Evolutionary conservation across 2,888 invertebrate genomes (phyloP), one percentile per base, ranked within the genome.

Genomic region (Scaptomyza parva): DNA sequence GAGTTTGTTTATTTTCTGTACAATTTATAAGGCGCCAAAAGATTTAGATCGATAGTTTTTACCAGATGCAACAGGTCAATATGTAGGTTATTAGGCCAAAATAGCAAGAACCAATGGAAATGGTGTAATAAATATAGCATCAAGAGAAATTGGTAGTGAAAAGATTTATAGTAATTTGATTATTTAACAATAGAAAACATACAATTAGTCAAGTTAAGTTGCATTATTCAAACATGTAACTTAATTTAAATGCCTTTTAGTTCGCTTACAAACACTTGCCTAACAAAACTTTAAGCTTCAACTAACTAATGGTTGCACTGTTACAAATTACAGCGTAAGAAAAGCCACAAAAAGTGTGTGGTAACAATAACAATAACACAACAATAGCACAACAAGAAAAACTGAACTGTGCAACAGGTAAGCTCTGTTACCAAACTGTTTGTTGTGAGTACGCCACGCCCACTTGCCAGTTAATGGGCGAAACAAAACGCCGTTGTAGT

Each of bases 11-110:
- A 63, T 63, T 78, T 78, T 66, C 41, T 63, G 45, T 68, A 66
- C 70, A 60, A 64, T 78, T 82, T 70, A 55, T 55, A 48, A 65
- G 86, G 82, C 86, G 82, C 86, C 86, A 85, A 78, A 73, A 70
- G 73, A 85, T 86, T 64, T 74, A 54, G 50, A 70, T 76, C 65
- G 65, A 65, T 70, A 57, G 70, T 22, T 69, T 18, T 12, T 35
- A n/a, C n/a, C 35, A 51, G 45, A 55, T 69, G 51, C 35, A 41
- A 18, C 48, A 33, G 64, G 28, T 53, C 28, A n/a, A 43, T 57
- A 80, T 68, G 41, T 75, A 59, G 87, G 76, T 78, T 76, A 81
- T 48, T 64, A 51, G 62, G 35, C 8, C 60, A 58, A 35, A 41
- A 24, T 8, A 40, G n/a, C n/a, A n/a, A n/a, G 3, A 14, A n/a